phyloP scores from a whole-genome alignment of 2,113 vertebrate species.

The Aldabrachelys gigantea region DNA sequence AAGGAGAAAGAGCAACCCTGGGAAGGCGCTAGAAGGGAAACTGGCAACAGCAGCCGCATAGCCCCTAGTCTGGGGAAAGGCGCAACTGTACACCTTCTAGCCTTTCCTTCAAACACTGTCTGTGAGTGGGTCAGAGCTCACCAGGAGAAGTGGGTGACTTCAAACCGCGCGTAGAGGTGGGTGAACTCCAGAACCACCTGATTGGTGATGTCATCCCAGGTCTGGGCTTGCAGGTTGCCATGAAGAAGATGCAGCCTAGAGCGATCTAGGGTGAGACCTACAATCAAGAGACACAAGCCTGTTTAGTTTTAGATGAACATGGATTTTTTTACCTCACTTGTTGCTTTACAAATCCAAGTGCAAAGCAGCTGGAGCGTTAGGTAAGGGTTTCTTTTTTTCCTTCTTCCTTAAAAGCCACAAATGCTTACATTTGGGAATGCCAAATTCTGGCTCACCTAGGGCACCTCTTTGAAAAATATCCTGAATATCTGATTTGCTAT shows the following conservation, averaged over 20 bases:
- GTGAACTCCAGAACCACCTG: conserved; percentile 88
- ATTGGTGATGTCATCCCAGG: conserved; percentile 92
- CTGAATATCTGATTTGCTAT: not conserved
- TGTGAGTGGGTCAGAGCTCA: conserved; percentile 71
- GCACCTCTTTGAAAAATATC: not conserved
- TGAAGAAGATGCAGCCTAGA: conserved; percentile 87
- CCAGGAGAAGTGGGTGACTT: conserved; percentile 95
- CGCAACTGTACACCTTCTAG: not conserved
- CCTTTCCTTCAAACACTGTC: not conserved
- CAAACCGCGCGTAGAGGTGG: conserved; percentile 92
- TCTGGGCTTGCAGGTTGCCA: conserved; percentile 83
- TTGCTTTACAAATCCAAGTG: not conserved
- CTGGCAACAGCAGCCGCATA: not conserved
- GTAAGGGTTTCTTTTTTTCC: not conserved
- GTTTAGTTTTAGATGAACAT: not conserved
- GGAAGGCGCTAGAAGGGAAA: not conserved
- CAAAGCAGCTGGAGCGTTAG: not conserved
- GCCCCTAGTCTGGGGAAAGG: not conserved
- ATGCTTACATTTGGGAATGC: not conserved
- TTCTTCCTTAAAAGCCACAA: not conserved
- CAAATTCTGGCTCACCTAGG: not conserved
- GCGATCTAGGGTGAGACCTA: conserved; percentile 87
- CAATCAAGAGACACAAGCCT: not conserved
- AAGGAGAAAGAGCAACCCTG: not conserved
- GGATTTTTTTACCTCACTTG: not conserved